A percentile compares a stretch with the other conserved stretches of the same genome.
Evolutionary conservation across 37 sponge, comb jelly and placozoan genomes (phyloP).

Genomic region (Eunapius fragilis): DNA sequence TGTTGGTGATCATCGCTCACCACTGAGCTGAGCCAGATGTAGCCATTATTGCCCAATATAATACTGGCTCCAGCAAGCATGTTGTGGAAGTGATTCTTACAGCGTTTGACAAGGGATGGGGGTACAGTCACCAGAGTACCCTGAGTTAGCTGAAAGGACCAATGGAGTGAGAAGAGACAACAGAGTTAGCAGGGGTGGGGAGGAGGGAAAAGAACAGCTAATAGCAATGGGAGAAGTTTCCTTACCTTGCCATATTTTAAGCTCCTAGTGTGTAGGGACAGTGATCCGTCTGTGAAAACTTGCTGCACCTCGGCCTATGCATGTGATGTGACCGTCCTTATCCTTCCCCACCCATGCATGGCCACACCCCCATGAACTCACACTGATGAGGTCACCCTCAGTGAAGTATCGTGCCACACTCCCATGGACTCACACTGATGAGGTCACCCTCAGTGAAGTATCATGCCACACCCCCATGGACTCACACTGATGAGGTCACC

Average conservation of each 20-base stretch:
- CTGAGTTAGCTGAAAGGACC: constrained; percentile 1
- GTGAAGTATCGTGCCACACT: no score
- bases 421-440: no score
- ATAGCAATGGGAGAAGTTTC: neutral
- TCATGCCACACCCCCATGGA: no score
- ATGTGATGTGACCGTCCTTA: neutral
- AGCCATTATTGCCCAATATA: constrained; percentile 98
- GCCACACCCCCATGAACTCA: no score
- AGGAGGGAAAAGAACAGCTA: neutral
- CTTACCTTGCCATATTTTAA: constrained; percentile 94
- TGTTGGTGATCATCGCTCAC: constrained; percentile 63
- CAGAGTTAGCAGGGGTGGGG: neutral
- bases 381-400: no score
- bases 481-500: no score
- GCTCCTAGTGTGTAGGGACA: constrained; percentile 93
- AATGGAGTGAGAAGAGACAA: neutral
- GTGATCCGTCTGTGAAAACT: constrained; percentile 79
- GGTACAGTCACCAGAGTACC: constrained; percentile 87
- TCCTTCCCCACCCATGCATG: no score
- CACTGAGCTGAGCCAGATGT: constrained; percentile 88
- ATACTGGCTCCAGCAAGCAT: constrained; percentile 90
- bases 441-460: no score
- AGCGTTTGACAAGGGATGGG: constrained; percentile 85
- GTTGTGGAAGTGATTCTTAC: constrained; percentile 98
- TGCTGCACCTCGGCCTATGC: constrained; percentile 90